Base-by-base conservation (phyloP, 2,113 vertebrate species). In the Ophiodon elongatus region DNA sequence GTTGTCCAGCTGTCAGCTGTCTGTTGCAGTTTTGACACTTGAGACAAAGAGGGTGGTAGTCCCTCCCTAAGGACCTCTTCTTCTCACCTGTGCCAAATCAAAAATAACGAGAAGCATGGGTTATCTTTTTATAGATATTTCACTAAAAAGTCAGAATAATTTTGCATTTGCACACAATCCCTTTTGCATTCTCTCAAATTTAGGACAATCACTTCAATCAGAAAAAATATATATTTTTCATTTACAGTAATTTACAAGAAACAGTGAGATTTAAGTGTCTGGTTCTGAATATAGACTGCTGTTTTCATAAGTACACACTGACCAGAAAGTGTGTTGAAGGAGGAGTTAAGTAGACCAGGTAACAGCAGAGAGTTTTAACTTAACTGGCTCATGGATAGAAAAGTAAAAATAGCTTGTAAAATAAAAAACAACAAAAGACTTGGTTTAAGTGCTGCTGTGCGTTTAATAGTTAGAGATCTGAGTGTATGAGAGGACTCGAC, bases 1-100 rank as follows among this genome's bases (percentile, higher is more conserved):
- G 96, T 82, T 96, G 95, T 69, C 96, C 96, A 6, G 96, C 84
- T 35, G 92, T 96, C 70, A 97, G 94, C 69, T 96, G 96, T 75
- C 94, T 87, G 82, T 95, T 96, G 84, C 96, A 97, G 17, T 72
- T 91, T 57, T 94, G 94, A 86, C 96, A 97, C 91, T 97, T 97
- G 88, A 97, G 93, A 89, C 96, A 97, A 43, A 97, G 92, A 2
- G 96, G 96, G 87, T 96, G 96, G 90, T 96, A 96, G 91, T 96
- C 96, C 74, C 95, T 94, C 63, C 96, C 96, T 37, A 96, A 31
- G 7, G 96, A 97, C 66, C 94, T 93, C 76, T 94, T 96, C 85
- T 93, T 96, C 87, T 97, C 96, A 88, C 94, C 96, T 96, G 84
- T n/a, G 79, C 52, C 59, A 60, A 83, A 69, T 27, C 85, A 69